Evolutionary conservation across 1,140 invertebrate genomes (phyloP).

Genomic region (Heliconius eleuchia): DNA sequence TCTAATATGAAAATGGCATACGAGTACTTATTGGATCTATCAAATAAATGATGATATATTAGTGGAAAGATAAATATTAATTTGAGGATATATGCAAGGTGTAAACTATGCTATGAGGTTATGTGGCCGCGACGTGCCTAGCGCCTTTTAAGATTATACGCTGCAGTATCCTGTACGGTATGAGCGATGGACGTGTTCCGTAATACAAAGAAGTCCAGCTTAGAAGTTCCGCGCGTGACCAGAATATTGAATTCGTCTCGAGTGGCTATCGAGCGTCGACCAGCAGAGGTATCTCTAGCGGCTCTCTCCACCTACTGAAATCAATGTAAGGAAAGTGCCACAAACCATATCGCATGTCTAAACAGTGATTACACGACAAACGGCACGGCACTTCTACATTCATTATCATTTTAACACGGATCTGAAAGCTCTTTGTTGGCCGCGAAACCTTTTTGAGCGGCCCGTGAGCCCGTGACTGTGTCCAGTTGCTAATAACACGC

Average conservation of each 20-base stretch:
- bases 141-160: slow-evolving; percentile 61
- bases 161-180: slow-evolving; percentile 55
- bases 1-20: not conserved
- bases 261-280: slow-evolving; percentile 21
- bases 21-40: not conserved
- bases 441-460: slow-evolving; percentile 41
- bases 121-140: slow-evolving; percentile 48
- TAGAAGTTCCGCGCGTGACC: slow-evolving; percentile 55
- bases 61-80: not conserved
- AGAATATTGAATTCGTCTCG: slow-evolving; percentile 44
- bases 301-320: slow-evolving; percentile 29
- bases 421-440: slow-evolving; percentile 56
- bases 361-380: slow-evolving; percentile 39
- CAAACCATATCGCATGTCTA: slow-evolving; percentile 46
- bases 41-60: not conserved
- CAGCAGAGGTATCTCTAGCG: slow-evolving; percentile 15
- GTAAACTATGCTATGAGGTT: slow-evolving; percentile 56
- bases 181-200: slow-evolving; percentile 38
- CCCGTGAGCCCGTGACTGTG: slow-evolving; percentile 32
- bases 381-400: slow-evolving; percentile 36
- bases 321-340: slow-evolving; percentile 39
- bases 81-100: slow-evolving; percentile 3
- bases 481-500: slow-evolving; percentile 48
- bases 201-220: slow-evolving; percentile 64
- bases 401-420: slow-evolving; percentile 63